These are phyloP conservation scores for Gambusia holbrooki DNA, from an alignment of 2,113 vertebrate species.

Conservation along the genomic window DNA sequence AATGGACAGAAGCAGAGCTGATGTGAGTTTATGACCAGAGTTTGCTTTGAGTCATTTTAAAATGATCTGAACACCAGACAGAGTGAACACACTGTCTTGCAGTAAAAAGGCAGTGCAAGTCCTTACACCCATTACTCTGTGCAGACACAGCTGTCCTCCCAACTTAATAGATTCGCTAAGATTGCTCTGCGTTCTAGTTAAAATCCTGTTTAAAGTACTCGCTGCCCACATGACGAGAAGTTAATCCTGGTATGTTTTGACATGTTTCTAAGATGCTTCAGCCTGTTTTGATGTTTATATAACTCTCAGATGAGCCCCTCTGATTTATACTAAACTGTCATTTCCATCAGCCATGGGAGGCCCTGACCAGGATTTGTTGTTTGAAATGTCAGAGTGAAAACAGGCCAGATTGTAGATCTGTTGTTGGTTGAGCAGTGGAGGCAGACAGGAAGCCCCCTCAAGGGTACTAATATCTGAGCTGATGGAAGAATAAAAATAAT, in stretches of 20 bases:
- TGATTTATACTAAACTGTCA: constrained; percentile 34
- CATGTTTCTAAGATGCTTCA: neutral
- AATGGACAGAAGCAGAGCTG: neutral
- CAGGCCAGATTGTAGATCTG: constrained; percentile 24
- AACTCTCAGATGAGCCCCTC: neutral
- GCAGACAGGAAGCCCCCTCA: constrained; percentile 36
- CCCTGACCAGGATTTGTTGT: constrained; percentile 33
- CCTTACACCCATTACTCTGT: neutral
- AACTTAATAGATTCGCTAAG: neutral
- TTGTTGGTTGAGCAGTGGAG: constrained; percentile 14
- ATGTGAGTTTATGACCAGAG: constrained; percentile 30
- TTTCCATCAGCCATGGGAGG: constrained; percentile 32
- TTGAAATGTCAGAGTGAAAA: constrained; percentile 42
- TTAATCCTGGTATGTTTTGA: neutral
- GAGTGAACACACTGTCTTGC: neutral
- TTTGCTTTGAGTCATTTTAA: constrained; percentile 11
- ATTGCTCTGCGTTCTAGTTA: neutral
- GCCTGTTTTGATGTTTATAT: neutral
- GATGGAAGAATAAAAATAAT: constrained; percentile 63
- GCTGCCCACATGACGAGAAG: neutral
- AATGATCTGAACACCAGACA: constrained; percentile 9
- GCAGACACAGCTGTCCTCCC: neutral
- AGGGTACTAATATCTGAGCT: constrained; percentile 49
- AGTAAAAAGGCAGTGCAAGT: neutral
- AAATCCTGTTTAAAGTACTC: neutral